Evolutionary conservation across 2,888 invertebrate species (phyloP).

Genomic region (Lochmaea crataegi): DNA sequence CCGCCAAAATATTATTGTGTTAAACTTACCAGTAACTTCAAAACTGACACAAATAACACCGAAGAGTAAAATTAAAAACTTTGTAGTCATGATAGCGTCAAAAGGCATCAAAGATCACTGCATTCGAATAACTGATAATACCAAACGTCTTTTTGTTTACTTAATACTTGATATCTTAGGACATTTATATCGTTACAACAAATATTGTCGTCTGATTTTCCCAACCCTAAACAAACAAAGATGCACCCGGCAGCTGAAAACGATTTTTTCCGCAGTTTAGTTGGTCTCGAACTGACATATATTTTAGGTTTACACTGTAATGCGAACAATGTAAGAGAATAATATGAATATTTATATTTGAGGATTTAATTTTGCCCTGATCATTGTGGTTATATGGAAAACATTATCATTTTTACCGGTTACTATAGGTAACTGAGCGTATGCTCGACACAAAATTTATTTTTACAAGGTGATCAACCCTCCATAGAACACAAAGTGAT

Average conservation of each 20-base stretch:
- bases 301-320: slow-evolving; percentile 37
- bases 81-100: slow-evolving; percentile 32
- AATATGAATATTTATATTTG: slow-evolving; percentile 40
- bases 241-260: slow-evolving; percentile 34
- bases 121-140: slow-evolving; percentile 51
- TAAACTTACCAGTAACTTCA: slow-evolving; percentile 34
- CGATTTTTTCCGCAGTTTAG: slow-evolving; percentile 33
- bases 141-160: slow-evolving; percentile 54
- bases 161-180: slow-evolving; percentile 50
- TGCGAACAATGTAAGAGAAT: slow-evolving; percentile 42
- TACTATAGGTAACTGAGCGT: too few relatives aligned
- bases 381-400: slow-evolving; percentile 34
- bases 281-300: slow-evolving; percentile 35
- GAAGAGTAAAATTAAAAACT: slow-evolving; percentile 27
- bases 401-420: slow-evolving; percentile 29
- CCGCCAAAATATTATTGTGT: neutral
- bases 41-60: slow-evolving; percentile 23
- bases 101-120: slow-evolving; percentile 31
- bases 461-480: neutral
- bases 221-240: slow-evolving; percentile 38
- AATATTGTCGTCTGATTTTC: slow-evolving; percentile 46
- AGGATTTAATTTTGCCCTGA: slow-evolving; percentile 43
- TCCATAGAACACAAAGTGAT: neutral
- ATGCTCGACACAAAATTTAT: neutral
- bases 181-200: slow-evolving; percentile 51